Evolutionary conservation across 2,888 invertebrate species (phyloP), one percentile per base, ranked within the genome.

Genomic region (Dysmachus trigonus): DNA sequence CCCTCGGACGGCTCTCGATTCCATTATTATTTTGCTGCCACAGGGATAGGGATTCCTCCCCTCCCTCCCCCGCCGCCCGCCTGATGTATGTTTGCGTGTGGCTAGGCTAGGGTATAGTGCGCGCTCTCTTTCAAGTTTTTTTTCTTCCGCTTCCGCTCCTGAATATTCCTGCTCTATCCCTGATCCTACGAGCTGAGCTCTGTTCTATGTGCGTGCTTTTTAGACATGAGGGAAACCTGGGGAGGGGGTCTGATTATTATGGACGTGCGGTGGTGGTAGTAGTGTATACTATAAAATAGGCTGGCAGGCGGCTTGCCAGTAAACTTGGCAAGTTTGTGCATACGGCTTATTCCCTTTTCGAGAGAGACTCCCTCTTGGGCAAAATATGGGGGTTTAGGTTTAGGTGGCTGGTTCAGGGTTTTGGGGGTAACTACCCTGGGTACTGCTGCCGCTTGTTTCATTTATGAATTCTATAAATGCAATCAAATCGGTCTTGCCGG

Each of bases 381-480:
- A 73, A 73, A 18, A 73, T 33, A n/a, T 2, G 73, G 35, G 73
- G 13, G 31, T n/a, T n/a, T n/a, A n/a, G n/a, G n/a, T n/a, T n/a
- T n/a, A n/a, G n/a, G n/a, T n/a, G 31, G 31, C 22, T 15, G 30
- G 30, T 7, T 30, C 72, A 15, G 10, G 27, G 33, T 18, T n/a
- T n/a, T n/a, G n/a, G n/a, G n/a, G n/a, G n/a, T n/a, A n/a, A n/a
- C n/a, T n/a, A 30, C 8, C 79, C 30, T n/a, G 31, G 51, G 76
- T 30, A 51, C 41, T 15, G 27, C 10, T 62, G 53, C 35, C 71
- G 62, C 47, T 71, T 82, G 71, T 74, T 87, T 85, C 86, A 86
- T 86, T 87, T 87, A 87, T 86, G 87, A 87, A 35, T 87, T 84
- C 73, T 86, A 83, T 47, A 83, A 87, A 87, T 83, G 86, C 87